Base-by-base conservation (phyloP, 2,113 vertebrate genomes). In the Cyanocitta stelleri region DNA sequence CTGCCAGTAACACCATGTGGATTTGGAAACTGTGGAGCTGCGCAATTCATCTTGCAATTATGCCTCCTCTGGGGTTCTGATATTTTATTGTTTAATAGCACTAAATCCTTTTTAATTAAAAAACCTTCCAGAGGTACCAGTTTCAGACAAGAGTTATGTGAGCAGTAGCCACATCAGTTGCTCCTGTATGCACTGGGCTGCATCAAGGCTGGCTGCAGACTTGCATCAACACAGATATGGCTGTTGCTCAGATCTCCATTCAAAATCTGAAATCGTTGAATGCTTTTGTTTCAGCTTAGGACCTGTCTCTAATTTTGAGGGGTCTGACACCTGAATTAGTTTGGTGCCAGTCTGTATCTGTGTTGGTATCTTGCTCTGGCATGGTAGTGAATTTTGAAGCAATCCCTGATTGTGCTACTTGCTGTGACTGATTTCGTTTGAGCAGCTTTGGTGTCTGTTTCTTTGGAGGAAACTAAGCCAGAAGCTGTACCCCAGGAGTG, bases 91-190 rank as follows among this genome's bases (percentile, higher is more conserved):
- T 91, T 90, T 96, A 97, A 94, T 94, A 87, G 78, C 51, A 76
- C 84, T 94, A 97, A 97, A 95, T 96, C 88, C 93, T 91, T 95
- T 94, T 88, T 95, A 96, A 97, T 96, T 93, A 85, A 87, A 95
- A 97, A 89, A 76, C 77, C 62, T 92, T 96, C 64, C 78, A 97
- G 81, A 61, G 78, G 61, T 77, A n/a, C 43, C 55, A 46, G 64
- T 90, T 94, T 64, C 19, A 41, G 64, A n/a, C 3, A 69, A 62
- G 56, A 93, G 24, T 92, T 95, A 85, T 39, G 59, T 81, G 52
- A 89, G 55, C 63, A 75, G 54, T 68, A 74, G 81, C 48, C 15
- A 7, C 61, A 49, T 75, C 71, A 66, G 27, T 91, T 85, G 43
- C 44, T 94, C 48, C 71, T 95, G 9, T 87, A 85, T 39, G 13